A percentile compares a stretch with the other conserved stretches of the same genome.
Evolutionary conservation across 2,888 invertebrate species (phyloP).

Genomic region (Parascotia fuliginaria): DNA sequence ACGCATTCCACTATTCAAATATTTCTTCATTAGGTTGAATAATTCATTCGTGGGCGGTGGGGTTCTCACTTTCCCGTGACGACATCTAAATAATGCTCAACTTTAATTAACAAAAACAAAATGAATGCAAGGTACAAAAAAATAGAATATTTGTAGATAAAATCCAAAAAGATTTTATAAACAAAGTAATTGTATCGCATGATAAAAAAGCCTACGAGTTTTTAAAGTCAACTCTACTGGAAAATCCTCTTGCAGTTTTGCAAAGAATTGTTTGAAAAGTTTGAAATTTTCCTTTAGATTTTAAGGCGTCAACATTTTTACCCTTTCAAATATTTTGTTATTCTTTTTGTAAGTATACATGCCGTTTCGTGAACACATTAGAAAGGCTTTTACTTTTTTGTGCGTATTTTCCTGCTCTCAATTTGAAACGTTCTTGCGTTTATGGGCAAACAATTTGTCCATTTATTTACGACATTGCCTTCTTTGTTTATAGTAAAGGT

Average conservation of each 20-base stretch:
- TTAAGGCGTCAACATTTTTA: constrained; percentile 22
- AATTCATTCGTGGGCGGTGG: no score
- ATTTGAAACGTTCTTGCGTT: background rate
- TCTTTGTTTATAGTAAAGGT: background rate
- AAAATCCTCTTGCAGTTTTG: constrained; percentile 17
- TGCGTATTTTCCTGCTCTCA: background rate
- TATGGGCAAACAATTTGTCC: background rate
- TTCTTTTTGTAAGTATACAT: constrained; percentile 2
- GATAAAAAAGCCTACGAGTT: constrained; percentile 16
- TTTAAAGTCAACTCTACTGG: constrained; percentile 21
- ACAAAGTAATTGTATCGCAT: constrained; percentile 23
- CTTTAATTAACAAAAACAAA: no score
- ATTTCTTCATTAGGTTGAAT: no score
- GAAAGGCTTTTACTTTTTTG: background rate
- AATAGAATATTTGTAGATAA: background rate
- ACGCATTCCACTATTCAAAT: no score
- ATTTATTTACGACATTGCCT: background rate
- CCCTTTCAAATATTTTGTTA: constrained; percentile 15
- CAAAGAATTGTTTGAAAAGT: constrained; percentile 28
- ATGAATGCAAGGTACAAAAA: no score
- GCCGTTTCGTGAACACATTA: background rate
- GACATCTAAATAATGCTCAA: no score
- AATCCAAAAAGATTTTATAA: constrained; percentile 6
- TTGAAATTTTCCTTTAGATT: constrained; percentile 21
- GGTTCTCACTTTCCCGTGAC: no score